Evolutionary conservation across 2,797 vertebrate species (phyloP).

Genomic region (Gambelia wislizenii): DNA sequence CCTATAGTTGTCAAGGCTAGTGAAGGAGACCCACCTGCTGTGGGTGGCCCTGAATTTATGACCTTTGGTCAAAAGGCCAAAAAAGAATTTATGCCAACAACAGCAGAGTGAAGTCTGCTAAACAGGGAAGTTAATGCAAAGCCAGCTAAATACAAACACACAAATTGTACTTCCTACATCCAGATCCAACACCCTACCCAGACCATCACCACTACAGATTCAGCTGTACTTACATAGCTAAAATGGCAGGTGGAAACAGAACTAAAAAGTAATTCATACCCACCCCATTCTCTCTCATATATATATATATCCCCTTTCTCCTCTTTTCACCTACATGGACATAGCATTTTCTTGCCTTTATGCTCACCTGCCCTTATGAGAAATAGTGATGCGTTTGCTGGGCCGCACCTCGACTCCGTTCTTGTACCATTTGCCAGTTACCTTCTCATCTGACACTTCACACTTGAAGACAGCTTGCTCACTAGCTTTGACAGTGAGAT

Average conservation of each 20-base stretch:
- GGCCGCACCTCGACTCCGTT: constrained; percentile 87
- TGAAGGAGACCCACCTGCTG: neutral
- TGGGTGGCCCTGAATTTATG: too few species aligned
- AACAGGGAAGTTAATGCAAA: too few species aligned
- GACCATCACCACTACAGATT: neutral
- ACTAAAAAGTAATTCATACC: too few species aligned
- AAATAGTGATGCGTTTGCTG: constrained; percentile 86
- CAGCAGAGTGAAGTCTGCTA: too few species aligned
- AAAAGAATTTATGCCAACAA: neutral
- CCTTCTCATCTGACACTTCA: constrained; percentile 93
- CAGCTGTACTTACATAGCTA: too few species aligned
- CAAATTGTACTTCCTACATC: neutral
- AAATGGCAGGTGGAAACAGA: too few species aligned
- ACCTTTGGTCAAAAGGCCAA: too few species aligned
- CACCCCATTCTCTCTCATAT: too few species aligned
- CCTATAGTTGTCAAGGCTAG: neutral
- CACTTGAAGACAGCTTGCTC: constrained; percentile 93
- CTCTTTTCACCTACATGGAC: too few species aligned
- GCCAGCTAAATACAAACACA: neutral
- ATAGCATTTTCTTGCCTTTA: neutral
- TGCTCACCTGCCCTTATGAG: constrained; percentile 87
- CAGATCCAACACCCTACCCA: neutral
- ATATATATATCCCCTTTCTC: too few species aligned
- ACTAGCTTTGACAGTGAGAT: constrained; percentile 87
- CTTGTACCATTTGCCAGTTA: constrained; percentile 92